A percentile compares a stretch with the other conserved stretches of the same genome.
Evolutionary conservation across 64 coral and sea anemone genomes (phyloP).

Genomic region (Porites lutea): DNA sequence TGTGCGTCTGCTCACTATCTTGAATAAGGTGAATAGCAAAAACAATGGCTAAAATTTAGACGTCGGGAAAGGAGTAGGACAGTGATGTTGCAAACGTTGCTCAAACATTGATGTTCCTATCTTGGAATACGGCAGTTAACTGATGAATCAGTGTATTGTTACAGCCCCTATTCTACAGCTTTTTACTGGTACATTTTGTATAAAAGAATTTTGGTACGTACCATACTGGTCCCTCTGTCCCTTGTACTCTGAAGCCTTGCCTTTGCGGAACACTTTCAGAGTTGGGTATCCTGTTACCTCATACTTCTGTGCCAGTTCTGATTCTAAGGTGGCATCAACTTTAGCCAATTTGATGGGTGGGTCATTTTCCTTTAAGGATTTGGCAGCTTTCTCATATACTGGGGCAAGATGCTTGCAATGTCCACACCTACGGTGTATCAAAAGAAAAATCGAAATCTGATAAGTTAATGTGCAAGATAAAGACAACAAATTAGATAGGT

Average conservation of each 20-base stretch:
- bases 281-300: constrained; percentile 90
- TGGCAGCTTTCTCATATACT: constrained; percentile 98
- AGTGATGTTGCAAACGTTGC: too few species aligned
- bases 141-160: too few species aligned
- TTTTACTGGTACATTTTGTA: too few species aligned
- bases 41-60: too few species aligned
- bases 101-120: too few species aligned
- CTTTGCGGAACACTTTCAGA: constrained; percentile 92
- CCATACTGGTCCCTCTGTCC: constrained; percentile 88
- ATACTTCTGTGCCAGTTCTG: constrained; percentile 80
- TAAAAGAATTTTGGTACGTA: constrained; percentile 27
- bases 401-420: constrained; percentile 97
- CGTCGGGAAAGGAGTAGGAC: too few species aligned
- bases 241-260: constrained; percentile 93
- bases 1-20: too few species aligned
- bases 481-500: too few species aligned
- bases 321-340: constrained; percentile 83
- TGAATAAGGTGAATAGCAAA: too few species aligned
- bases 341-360: constrained; percentile 95
- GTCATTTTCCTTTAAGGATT: constrained; percentile 88
- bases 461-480: too few species aligned
- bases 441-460: background rate
- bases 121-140: too few species aligned
- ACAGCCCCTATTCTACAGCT: too few species aligned
- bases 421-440: constrained; percentile 76